Evolutionary conservation across 1,140 invertebrate genomes (phyloP).

Genomic region (Ooceraea biroi): DNA sequence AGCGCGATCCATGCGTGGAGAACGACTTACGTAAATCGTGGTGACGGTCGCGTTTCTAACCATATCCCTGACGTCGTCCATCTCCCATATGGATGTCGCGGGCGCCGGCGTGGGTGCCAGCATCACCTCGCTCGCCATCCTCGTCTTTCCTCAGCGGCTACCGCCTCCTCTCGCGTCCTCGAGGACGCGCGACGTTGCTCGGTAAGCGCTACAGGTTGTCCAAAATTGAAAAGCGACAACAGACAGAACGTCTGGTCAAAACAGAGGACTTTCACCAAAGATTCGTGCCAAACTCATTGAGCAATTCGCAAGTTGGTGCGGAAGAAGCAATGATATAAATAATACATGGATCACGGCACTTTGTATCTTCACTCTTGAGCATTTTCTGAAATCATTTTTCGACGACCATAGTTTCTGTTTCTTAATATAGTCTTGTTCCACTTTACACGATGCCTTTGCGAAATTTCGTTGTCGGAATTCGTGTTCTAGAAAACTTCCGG

Average conservation of each 20-base stretch:
- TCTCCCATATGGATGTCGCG: conserved; percentile 80
- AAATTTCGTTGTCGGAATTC: conserved; percentile 9
- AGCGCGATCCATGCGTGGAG: not conserved
- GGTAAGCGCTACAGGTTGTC: not conserved
- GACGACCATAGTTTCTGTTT: not conserved
- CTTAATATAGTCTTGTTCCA: not conserved
- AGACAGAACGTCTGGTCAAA: no score
- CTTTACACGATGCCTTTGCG: not conserved
- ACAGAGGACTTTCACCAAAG: no score
- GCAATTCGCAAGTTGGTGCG: no score
- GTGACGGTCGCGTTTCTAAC: conserved; percentile 84
- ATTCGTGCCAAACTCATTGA: no score
- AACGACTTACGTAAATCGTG: conserved; percentile 84
- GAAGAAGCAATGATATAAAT: not conserved
- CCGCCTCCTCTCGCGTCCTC: not conserved
- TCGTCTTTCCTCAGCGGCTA: conserved; percentile 7
- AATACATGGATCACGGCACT: not conserved
- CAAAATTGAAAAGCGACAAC: not conserved
- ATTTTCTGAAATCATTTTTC: not conserved
- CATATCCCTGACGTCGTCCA: conserved; percentile 85
- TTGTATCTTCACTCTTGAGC: not conserved
- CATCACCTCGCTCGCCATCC: conserved; percentile 82
- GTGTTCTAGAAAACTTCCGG: conserved; percentile 3
- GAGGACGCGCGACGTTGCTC: not conserved
- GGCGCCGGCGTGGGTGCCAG: conserved; percentile 80